phyloP scores from a whole-genome alignment of 1,140 invertebrate genomes.

The Drosophila repletoides region DNA sequence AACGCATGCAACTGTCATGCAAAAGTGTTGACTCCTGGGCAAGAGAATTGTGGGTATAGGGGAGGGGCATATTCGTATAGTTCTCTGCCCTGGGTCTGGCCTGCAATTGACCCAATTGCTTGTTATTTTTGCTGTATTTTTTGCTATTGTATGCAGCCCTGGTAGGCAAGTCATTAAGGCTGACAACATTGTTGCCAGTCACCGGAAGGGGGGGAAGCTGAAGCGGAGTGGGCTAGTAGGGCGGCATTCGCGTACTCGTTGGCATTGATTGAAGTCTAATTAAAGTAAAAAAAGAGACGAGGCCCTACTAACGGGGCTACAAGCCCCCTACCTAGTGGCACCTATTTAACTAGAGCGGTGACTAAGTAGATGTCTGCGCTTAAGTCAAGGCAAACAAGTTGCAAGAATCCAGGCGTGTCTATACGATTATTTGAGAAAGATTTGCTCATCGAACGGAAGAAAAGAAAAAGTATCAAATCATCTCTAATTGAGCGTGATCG shows the following conservation, averaged over 20 bases:
- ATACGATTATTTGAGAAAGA: too few relatives aligned
- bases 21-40: background rate
- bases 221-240: constrained; percentile 39
- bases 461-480: too few relatives aligned
- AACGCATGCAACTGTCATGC: constrained; percentile 32
- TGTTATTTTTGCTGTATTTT: constrained; percentile 30
- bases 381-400: too few relatives aligned
- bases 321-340: too few relatives aligned
- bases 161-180: constrained; percentile 37
- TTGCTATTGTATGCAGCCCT: constrained; percentile 24
- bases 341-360: too few relatives aligned
- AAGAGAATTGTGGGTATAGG: background rate
- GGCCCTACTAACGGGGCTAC: constrained; percentile 1
- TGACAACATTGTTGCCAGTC: background rate
- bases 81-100: constrained; percentile 12
- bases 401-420: too few relatives aligned
- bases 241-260: constrained; percentile 49
- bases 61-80: background rate
- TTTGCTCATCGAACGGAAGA: too few relatives aligned
- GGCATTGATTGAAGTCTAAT: constrained; percentile 79
- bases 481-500: too few relatives aligned
- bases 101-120: constrained; percentile 66
- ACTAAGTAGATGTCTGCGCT: too few relatives aligned
- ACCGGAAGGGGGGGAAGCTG: background rate
- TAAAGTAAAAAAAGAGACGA: constrained; percentile 54